Conservation (phyloP, 2,797 vertebrate species). For the Cirrhinus molitorella region DNA sequence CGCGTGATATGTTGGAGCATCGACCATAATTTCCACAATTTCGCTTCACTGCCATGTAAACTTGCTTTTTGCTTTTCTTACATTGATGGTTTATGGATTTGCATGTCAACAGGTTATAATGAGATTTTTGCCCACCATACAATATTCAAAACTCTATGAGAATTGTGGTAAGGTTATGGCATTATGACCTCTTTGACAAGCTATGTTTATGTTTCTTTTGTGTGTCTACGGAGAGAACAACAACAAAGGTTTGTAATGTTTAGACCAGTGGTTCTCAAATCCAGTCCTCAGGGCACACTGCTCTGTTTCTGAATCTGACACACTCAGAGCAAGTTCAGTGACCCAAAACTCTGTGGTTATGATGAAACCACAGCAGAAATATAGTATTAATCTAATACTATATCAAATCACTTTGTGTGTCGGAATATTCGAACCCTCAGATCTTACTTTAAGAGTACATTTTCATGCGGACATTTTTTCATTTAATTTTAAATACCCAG, state of each 20-base stretch:
- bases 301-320: no score
- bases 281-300: no score
- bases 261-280: no score
- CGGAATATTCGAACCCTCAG: no score
- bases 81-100: neutral
- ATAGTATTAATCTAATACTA: no score
- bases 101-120: neutral
- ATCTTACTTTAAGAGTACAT: no score
- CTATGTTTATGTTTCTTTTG: neutral
- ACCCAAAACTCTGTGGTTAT: conserved; percentile 24
- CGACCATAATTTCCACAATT: neutral
- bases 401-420: no score
- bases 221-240: neutral
- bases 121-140: conserved; percentile 67
- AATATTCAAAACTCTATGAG: neutral
- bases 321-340: conserved; percentile 31
- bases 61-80: neutral
- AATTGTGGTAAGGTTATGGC: no score
- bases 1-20: neutral
- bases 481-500: no score
- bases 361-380: neutral
- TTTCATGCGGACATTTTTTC: no score
- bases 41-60: no score
- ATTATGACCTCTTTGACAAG: no score
- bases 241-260: neutral